Percentiles rank a stretch among this genome's conserved stretches.
Conservation (phyloP, 2,797 vertebrate species). For the Nyctalus aviator region DNA sequence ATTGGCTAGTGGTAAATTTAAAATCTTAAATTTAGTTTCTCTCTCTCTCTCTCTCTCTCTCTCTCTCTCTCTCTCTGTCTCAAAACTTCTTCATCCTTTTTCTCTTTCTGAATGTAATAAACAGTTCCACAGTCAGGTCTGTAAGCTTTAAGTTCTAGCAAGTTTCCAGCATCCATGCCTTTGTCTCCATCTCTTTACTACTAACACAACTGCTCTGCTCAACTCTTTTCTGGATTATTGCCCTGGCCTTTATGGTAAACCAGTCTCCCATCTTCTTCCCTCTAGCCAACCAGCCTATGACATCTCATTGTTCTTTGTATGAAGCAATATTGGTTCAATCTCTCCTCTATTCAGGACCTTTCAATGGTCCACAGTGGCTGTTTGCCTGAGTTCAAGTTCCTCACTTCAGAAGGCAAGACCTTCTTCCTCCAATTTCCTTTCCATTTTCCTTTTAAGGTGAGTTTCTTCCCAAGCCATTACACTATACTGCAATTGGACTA, state of each 20-base stretch:
- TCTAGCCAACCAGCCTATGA: neutral
- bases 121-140: neutral
- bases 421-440: neutral
- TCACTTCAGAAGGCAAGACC: neutral
- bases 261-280: neutral
- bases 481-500: neutral
- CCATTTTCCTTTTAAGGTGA: neutral
- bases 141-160: neutral
- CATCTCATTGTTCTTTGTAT: conserved; percentile 3
- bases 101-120: neutral
- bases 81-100: neutral
- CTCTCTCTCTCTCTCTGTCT: neutral
- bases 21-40: neutral
- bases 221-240: neutral
- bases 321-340: neutral
- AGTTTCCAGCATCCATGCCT: neutral
- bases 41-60: neutral
- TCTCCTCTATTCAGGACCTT: neutral
- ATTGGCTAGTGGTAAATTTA: neutral
- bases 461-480: neutral
- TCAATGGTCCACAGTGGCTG: neutral
- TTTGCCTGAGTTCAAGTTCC: neutral
- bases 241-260: neutral
- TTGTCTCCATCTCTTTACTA: neutral
- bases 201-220: neutral